Evolutionary conservation across 2,113 vertebrate genomes (phyloP).

Genomic region (Athene cunicularia): DNA sequence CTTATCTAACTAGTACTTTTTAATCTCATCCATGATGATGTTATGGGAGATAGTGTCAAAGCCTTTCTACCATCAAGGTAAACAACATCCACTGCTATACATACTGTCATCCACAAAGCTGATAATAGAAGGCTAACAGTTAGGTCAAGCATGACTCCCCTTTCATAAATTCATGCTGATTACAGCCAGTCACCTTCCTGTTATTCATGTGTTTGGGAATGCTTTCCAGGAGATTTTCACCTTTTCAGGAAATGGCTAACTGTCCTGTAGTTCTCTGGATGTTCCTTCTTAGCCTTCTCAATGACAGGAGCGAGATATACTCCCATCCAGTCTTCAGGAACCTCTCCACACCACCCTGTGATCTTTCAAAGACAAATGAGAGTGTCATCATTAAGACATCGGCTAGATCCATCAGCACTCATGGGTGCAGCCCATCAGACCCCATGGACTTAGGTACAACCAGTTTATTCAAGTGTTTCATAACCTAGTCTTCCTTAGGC

Average conservation of each 20-base stretch:
- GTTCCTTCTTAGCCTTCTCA: not conserved
- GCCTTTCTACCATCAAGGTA: not conserved
- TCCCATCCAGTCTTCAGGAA: not conserved
- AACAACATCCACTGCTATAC: not conserved
- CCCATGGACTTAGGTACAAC: not conserved
- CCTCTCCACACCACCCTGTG: no score
- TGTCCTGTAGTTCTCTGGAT: not conserved
- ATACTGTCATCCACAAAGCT: not conserved
- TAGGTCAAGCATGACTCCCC: not conserved
- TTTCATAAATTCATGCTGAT: not conserved
- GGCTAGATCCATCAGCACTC: not conserved
- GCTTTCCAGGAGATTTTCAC: not conserved
- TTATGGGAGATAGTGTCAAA: not conserved
- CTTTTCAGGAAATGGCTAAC: not conserved
- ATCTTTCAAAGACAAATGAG: no score
- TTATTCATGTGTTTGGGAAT: not conserved
- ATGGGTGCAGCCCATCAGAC: not conserved
- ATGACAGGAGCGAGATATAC: no score
- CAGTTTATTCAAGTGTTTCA: not conserved
- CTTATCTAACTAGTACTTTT: not conserved
- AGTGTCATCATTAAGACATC: not conserved
- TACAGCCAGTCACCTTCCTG: not conserved
- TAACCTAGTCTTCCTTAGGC: not conserved
- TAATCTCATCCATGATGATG: not conserved
- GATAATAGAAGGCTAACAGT: not conserved